phyloP scores from a whole-genome alignment of 1,140 invertebrate species.

The Sipha flava region DNA sequence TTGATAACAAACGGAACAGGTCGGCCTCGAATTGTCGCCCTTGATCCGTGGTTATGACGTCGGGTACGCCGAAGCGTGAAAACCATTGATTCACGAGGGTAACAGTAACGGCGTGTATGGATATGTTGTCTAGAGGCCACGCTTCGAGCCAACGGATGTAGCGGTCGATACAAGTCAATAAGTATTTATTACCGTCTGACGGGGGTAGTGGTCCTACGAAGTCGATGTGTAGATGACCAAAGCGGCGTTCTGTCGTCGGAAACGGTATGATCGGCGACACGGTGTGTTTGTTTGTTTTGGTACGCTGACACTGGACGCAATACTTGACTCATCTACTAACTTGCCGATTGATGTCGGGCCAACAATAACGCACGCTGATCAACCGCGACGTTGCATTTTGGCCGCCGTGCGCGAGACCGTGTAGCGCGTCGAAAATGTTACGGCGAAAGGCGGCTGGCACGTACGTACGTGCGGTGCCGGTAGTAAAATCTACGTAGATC shows the following conservation, averaged over 20 bases:
- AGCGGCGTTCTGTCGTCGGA: background rate
- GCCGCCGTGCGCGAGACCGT: background rate
- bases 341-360: background rate
- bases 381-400: background rate
- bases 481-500: background rate
- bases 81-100: background rate
- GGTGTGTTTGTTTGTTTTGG: background rate
- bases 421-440: background rate
- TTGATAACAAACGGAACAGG: background rate
- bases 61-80: background rate
- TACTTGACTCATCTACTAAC: background rate
- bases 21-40: constrained; percentile 38
- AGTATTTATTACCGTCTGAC: background rate
- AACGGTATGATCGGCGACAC: background rate
- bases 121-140: background rate
- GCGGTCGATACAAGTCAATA: background rate
- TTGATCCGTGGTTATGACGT: background rate
- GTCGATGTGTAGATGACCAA: background rate
- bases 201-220: background rate
- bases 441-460: background rate
- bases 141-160: background rate
- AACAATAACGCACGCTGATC: background rate
- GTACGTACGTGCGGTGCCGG: background rate
- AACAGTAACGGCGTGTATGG: background rate
- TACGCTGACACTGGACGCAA: background rate